A percentile compares a stretch with the other conserved stretches of the same genome.
Evolutionary conservation across 2,113 vertebrate genomes (phyloP).

Genomic region (Thalassoma bifasciatum): DNA sequence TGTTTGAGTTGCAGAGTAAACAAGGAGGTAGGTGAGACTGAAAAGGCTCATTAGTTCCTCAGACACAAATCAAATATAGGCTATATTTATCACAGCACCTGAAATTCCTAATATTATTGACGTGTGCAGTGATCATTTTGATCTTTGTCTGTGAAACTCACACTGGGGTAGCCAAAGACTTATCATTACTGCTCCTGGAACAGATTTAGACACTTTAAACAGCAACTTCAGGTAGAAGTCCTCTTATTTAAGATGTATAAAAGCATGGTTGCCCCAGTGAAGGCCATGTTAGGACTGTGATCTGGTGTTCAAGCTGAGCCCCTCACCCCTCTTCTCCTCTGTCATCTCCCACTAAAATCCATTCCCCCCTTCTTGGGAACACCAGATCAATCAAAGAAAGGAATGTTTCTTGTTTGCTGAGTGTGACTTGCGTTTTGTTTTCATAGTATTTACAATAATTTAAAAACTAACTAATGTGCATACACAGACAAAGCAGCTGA

Average conservation of each 20-base stretch:
- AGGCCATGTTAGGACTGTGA: constrained; percentile 25
- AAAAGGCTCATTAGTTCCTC: constrained; percentile 72
- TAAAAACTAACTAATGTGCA: constrained; percentile 88
- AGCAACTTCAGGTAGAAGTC: constrained; percentile 37
- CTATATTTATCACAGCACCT: constrained; percentile 7
- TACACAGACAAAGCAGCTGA: constrained; percentile 64
- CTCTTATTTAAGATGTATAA: constrained; percentile 51
- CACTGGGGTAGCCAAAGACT: constrained; percentile 26
- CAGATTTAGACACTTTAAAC: constrained; percentile 34
- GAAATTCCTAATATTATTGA: constrained; percentile 22
- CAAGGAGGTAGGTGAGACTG: constrained; percentile 81
- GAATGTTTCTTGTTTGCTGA: constrained; percentile 87
- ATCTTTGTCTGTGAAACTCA: constrained; percentile 51
- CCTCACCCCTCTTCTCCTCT: constrained; percentile 1
- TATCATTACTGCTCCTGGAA: constrained; percentile 29
- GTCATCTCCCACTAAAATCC: constrained; percentile 29
- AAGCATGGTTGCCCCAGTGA: constrained; percentile 39
- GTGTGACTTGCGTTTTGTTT: constrained; percentile 90
- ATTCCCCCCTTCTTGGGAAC: constrained; percentile 31
- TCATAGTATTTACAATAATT: constrained; percentile 93
- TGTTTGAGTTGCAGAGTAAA: constrained; percentile 77
- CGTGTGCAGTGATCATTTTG: constrained; percentile 32
- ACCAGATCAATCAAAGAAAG: constrained; percentile 80
- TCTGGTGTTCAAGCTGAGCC: constrained; percentile 37
- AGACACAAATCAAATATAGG: constrained; percentile 37